Percentiles rank a stretch among this genome's conserved stretches.
phyloP scores from a whole-genome alignment of 2,113 vertebrate genomes.

The Garra rufa region DNA sequence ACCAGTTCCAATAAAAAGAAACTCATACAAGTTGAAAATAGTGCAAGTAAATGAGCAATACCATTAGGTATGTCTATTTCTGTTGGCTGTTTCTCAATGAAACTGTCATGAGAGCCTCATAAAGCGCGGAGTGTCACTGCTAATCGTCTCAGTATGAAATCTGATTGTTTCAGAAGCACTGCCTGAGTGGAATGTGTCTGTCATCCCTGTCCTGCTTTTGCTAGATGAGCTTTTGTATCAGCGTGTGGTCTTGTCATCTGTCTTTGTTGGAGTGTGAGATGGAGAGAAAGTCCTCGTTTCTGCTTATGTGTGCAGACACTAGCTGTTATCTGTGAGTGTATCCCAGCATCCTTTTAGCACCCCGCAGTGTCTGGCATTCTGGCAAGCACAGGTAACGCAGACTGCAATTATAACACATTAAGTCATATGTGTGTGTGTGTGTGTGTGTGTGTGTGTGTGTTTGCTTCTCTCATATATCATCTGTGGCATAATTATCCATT shows the following conservation, averaged over 20 bases:
- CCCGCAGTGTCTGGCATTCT: constrained; percentile 25
- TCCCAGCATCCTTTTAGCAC: constrained; percentile 25
- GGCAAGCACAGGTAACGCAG: constrained; percentile 15
- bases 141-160: constrained; percentile 27
- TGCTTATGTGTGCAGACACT: constrained; percentile 24
- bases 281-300: neutral
- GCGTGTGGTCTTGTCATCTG: constrained; percentile 31
- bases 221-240: constrained; percentile 15
- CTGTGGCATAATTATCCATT: neutral
- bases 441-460: constrained; percentile 4
- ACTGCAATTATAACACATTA: constrained; percentile 9
- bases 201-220: constrained; percentile 14
- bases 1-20: too few species aligned
- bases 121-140: neutral
- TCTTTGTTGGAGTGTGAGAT: constrained; percentile 32
- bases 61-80: neutral
- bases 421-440: neutral
- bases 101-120: neutral
- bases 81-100: constrained; percentile 21
- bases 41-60: neutral
- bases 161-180: constrained; percentile 24
- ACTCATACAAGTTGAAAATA: neutral
- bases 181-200: constrained; percentile 2
- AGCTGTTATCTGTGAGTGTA: constrained; percentile 23
- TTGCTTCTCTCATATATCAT: neutral